phyloP scores from a whole-genome alignment of 2,113 vertebrate genomes.

The Vulpes lagopus region DNA sequence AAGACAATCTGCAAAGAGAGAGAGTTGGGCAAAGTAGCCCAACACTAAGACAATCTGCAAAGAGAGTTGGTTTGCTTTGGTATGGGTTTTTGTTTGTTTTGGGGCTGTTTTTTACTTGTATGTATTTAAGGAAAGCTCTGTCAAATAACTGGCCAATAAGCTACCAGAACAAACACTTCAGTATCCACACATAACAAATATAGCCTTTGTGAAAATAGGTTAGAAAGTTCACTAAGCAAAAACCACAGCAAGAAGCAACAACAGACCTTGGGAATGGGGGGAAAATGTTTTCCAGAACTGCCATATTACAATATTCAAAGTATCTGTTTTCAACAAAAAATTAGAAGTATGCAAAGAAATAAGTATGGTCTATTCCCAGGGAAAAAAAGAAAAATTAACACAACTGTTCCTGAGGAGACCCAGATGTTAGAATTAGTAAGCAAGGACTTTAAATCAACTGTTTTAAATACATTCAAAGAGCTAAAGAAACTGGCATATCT shows the following conservation, averaged over 20 bases:
- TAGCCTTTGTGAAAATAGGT: not conserved
- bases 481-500: not conserved
- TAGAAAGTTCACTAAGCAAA: constrained; percentile 8
- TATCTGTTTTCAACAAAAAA: constrained; percentile 8
- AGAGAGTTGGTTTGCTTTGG: not conserved
- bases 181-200: not conserved
- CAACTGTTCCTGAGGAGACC: not conserved
- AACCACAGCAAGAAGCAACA: not conserved
- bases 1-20: not conserved
- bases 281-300: not conserved
- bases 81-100: not conserved
- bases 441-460: not conserved
- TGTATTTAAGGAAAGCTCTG: not conserved
- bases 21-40: not conserved
- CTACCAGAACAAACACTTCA: constrained; percentile 28
- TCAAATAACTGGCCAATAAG: constrained; percentile 2
- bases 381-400: constrained; percentile 2
- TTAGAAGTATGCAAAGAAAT: not conserved
- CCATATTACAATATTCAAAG: not conserved
- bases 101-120: not conserved
- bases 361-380: not conserved
- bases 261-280: not conserved
- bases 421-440: not conserved
- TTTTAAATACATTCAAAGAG: not conserved
- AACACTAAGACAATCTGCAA: not conserved